Percentiles rank a stretch among this genome's conserved stretches.
These are phyloP conservation scores for Trichoplusia ni DNA, from an alignment of 1,140 invertebrate species.

Conservation along the genomic window DNA sequence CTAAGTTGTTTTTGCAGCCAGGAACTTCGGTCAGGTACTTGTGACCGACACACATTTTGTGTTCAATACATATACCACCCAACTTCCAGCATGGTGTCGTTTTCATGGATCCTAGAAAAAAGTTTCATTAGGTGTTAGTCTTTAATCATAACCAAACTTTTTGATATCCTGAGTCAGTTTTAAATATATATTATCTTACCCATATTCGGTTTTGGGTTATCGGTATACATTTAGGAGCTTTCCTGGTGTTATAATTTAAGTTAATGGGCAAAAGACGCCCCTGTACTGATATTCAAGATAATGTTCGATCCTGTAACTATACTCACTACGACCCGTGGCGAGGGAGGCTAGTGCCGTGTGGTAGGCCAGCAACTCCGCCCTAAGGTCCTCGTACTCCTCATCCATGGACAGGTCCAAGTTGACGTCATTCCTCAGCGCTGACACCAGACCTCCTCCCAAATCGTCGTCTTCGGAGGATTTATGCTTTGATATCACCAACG, in stretches of 20 bases:
- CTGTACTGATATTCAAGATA: too few species aligned
- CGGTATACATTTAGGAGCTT: too few species aligned
- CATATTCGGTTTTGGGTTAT: too few species aligned
- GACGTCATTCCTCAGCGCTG: constrained; percentile 54
- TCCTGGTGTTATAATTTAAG: too few species aligned
- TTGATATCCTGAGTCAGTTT: neutral
- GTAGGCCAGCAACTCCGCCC: constrained; percentile 69
- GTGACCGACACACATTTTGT: constrained; percentile 56
- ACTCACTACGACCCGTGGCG: constrained; percentile 52
- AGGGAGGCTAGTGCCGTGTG: constrained; percentile 61
- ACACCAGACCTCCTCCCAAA: constrained; percentile 45
- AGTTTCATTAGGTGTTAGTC: constrained; percentile 4
- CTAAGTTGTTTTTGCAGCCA: constrained; percentile 62
- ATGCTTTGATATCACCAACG: constrained; percentile 22
- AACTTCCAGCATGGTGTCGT: constrained; percentile 61
- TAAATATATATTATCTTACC: too few species aligned
- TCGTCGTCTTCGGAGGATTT: constrained; percentile 41
- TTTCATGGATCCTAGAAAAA: constrained; percentile 47
- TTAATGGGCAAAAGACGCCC: too few species aligned
- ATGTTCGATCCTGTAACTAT: too few species aligned
- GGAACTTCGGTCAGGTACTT: constrained; percentile 58
- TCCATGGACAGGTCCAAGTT: constrained; percentile 68
- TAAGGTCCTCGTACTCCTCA: constrained; percentile 72
- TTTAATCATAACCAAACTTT: neutral
- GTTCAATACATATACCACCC: constrained; percentile 65